A percentile compares a stretch with the other conserved stretches of the same genome.
Conservation (phyloP, 2,113 vertebrate genomes). For the Sander vitreus region DNA sequence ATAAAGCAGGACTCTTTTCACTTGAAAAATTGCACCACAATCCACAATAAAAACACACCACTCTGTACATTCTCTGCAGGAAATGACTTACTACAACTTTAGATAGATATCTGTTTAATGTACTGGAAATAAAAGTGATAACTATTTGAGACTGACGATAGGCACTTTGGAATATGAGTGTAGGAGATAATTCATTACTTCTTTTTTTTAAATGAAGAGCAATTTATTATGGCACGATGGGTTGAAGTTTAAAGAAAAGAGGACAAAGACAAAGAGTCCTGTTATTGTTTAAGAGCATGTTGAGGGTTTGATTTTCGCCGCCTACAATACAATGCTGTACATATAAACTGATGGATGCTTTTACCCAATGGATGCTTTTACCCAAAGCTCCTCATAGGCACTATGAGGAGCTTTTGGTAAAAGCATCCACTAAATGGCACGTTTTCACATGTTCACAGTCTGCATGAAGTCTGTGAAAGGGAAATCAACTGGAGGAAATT, state of each 20-base stretch:
- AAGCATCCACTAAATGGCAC: conserved; percentile 42
- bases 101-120: conserved; percentile 13
- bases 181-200: conserved; percentile 23
- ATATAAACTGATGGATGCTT: conserved; percentile 30
- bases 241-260: conserved; percentile 9
- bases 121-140: conserved; percentile 52
- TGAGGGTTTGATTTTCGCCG: conserved; percentile 6
- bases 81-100: conserved; percentile 10
- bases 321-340: conserved; percentile 32
- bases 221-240: conserved; percentile 19
- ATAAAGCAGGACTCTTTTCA: conserved; percentile 18
- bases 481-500: conserved; percentile 17
- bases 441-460: conserved; percentile 40
- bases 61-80: conserved; percentile 57
- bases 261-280: conserved; percentile 1
- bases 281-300: neutral
- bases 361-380: too few species aligned
- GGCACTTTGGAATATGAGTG: conserved; percentile 79
- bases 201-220: conserved; percentile 1
- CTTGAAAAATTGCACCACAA: conserved; percentile 3
- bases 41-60: conserved; percentile 27
- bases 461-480: conserved; percentile 9
- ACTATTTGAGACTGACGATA: conserved; percentile 65
- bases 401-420: conserved; percentile 27
- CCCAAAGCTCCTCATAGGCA: too few species aligned